Percentiles rank a stretch among this genome's conserved stretches.
Conservation (phyloP, 2,113 vertebrate species). For the Amia ocellicauda region DNA sequence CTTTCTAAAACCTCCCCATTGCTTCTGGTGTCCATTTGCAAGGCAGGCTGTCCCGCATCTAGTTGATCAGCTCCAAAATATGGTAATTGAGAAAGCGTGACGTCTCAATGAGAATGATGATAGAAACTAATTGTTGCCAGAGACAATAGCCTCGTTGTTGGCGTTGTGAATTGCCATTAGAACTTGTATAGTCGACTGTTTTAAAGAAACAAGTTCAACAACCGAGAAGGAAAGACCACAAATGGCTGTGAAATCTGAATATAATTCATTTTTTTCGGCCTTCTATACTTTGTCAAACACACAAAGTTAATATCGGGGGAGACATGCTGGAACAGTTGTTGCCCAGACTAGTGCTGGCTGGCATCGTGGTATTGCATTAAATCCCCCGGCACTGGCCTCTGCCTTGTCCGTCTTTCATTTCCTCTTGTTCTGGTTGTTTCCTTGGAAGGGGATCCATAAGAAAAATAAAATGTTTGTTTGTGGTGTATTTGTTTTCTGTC, state of each 20-base stretch:
- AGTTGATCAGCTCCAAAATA: neutral
- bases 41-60: neutral
- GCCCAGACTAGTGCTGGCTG: too few species aligned
- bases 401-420: too few species aligned
- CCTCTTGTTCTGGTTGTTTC: too few species aligned
- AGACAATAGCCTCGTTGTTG: slow-evolving; percentile 19
- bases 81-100: slow-evolving; percentile 5
- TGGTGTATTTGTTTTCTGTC: slow-evolving; percentile 33
- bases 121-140: slow-evolving; percentile 15
- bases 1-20: too few species aligned
- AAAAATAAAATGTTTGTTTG: too few species aligned
- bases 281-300: slow-evolving; percentile 10
- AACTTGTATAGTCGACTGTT: slow-evolving; percentile 18
- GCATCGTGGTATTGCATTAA: too few species aligned
- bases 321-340: slow-evolving; percentile 4
- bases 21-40: too few species aligned
- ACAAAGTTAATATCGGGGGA: neutral
- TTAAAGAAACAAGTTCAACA: slow-evolving; percentile 1
- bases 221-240: slow-evolving; percentile 11
- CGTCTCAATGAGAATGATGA: slow-evolving; percentile 2
- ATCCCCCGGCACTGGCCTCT: neutral
- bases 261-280: slow-evolving; percentile 28
- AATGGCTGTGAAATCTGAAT: slow-evolving; percentile 33
- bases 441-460: too few species aligned
- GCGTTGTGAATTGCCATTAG: slow-evolving; percentile 31